Evolutionary conservation across 1,140 invertebrate genomes (phyloP), one percentile per base, ranked within the genome.

Genomic region (Branchinecta lindahli): DNA sequence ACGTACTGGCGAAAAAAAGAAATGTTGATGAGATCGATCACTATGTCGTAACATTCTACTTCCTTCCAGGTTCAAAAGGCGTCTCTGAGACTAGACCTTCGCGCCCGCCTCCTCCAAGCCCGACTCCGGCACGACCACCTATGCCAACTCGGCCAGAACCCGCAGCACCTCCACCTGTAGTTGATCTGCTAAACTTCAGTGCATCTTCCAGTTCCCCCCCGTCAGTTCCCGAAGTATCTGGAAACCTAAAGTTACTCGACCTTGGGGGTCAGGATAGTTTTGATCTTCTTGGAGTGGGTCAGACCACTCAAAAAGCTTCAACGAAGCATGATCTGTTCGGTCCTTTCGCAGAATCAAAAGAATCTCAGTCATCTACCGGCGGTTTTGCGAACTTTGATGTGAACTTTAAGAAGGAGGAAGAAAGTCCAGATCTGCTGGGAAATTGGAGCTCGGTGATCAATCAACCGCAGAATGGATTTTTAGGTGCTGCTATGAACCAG

Each of bases 241-340:
- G 85, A 74, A 86, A 88, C 80, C 78, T 88, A 67, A 79, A 89
- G 20, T 84, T 82, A 46, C 84, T 66, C 65, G 70, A 47, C 46
- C 67, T 72, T 70, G 71, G 70, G 20, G 44, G 69, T 20, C 69
- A 68, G 3, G 66, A 66, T 46, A 72, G 72, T 66, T 52, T 46
- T 12, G 66, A 45, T 33, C 66, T 47, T 44, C 46, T 68, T 68
- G 66, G 47, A 68, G 46, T 68, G 67, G 66, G 69, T 47, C 72
- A 72, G 20, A 71, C 73, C 65, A 70, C 66, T 33, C 70, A 73
- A n/a, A 52, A 46, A 46, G 67, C 66, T 10, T 67, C 44, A 70
- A 70, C 66, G 74, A 75, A 72, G 18, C 61, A 72, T 47, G 74
- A 74, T 71, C 68, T 74, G 9, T 77, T 76, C 70, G 75, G 75